phyloP scores from a whole-genome alignment of 2,888 invertebrate genomes.

The Lithophane socia region DNA sequence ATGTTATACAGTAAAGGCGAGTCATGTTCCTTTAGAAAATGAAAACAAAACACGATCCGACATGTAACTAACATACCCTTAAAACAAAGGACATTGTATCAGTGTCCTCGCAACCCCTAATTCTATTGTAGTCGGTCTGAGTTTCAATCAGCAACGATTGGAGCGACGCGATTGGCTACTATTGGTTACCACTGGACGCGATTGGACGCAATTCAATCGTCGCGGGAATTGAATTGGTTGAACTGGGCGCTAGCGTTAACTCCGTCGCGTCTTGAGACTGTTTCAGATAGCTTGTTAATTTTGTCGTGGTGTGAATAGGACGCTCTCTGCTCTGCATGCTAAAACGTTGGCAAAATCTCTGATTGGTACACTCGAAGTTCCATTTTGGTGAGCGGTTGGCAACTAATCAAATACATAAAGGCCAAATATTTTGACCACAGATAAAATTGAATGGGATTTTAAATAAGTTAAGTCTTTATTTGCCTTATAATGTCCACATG shows the following conservation, averaged over 20 bases:
- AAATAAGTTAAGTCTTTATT: too few species aligned
- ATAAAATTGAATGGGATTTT: background rate
- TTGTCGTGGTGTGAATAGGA: background rate
- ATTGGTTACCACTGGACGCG: slow-evolving; percentile 35
- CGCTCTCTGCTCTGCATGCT: background rate
- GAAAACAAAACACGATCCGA: background rate
- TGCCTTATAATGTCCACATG: too few species aligned
- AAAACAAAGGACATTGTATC: slow-evolving; percentile 20
- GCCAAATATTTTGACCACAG: background rate
- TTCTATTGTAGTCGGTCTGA: slow-evolving; percentile 46
- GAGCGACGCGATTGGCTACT: slow-evolving; percentile 46
- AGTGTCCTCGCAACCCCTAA: slow-evolving; percentile 31
- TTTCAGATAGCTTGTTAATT: slow-evolving; percentile 20
- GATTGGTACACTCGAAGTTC: background rate
- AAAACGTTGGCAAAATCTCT: background rate
- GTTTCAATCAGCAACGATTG: slow-evolving; percentile 61
- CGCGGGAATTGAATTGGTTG: slow-evolving; percentile 55
- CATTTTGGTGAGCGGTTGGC: background rate
- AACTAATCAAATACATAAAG: background rate
- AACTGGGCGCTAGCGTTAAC: slow-evolving; percentile 33
- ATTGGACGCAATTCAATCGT: slow-evolving; percentile 55
- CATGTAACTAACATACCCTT: background rate
- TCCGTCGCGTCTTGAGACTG: slow-evolving; percentile 29
- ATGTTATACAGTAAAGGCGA: background rate
- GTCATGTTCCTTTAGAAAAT: too few species aligned